phyloP scores from a whole-genome alignment of 2,888 invertebrate species.

The Griposia aprilina region DNA sequence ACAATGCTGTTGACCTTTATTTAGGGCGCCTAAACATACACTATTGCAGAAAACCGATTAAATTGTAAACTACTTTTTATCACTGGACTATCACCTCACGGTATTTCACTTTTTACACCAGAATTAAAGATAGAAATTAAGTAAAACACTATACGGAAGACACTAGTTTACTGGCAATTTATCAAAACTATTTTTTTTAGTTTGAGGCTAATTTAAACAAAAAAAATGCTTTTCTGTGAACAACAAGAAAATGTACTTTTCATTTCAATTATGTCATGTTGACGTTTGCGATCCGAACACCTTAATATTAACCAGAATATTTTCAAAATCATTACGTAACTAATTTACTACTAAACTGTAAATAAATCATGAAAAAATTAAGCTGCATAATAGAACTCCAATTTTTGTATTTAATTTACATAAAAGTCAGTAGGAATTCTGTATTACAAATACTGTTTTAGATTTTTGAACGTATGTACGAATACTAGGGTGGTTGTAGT shows the following conservation, averaged over 20 bases:
- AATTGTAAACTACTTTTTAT: conserved; percentile 61
- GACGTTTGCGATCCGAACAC: conserved; percentile 44
- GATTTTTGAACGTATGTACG: conserved; percentile 11
- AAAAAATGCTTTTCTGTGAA: conserved; percentile 28
- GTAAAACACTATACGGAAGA: conserved; percentile 17
- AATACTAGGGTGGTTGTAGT: too few relatives aligned
- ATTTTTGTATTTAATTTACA: not conserved
- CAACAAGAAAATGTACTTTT: conserved; percentile 58
- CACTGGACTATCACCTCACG: conserved; percentile 44
- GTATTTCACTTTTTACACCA: conserved; percentile 38
- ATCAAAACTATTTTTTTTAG: conserved; percentile 13
- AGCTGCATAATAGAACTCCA: accelerated
- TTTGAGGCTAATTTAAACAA: conserved; percentile 45
- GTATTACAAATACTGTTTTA: too few relatives aligned
- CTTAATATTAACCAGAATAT: accelerated
- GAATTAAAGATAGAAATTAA: conserved; percentile 3
- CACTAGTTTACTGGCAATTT: conserved; percentile 21
- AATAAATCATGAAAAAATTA: not conserved
- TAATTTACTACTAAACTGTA: not conserved
- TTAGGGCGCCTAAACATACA: conserved; percentile 76
- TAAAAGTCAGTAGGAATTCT: too few relatives aligned
- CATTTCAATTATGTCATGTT: conserved; percentile 57
- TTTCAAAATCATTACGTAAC: not conserved
- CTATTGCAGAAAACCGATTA: conserved; percentile 70
- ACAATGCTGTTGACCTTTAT: conserved; percentile 80